Evolutionary conservation across 2,113 vertebrate species (phyloP), one percentile per base, ranked within the genome.

Genomic region (Clinocottus analis): DNA sequence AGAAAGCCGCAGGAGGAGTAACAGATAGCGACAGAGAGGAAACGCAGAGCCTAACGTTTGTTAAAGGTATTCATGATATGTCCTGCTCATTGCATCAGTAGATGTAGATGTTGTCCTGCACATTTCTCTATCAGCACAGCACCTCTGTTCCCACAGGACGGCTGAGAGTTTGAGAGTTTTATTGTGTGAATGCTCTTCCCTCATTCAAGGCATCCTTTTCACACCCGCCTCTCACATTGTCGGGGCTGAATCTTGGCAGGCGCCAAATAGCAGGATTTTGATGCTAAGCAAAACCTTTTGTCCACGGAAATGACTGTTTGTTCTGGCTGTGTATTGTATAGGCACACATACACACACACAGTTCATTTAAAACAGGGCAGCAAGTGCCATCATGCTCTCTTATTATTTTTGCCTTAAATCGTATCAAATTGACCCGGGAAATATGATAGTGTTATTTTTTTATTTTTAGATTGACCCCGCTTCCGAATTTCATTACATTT

Each of bases 251-350:
- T 85, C 75, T 86, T 87, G 88, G 85, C 86, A 80, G 41, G 37
- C 11, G 5, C 58, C 84, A 76, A 86, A 82, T 43, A 68, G 75
- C 14, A 1, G 59, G 80, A 70, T 90, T 90, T 61, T 77, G 67
- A 86, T 82, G 79, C 82, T 75, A 75, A 91, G 89, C 80, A 85
- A 91, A 71, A 51, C 66, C 43, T 70, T 84, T 82, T 90, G 81
- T 90, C 58, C 10, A 19, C 1, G 12, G 29, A 71, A 78, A 77
- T 79, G 47, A 61, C 53, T 43, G 59, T 85, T 85, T 84, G 75
- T 85, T 58, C 58, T 56, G 2, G 3, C 27, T 72, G 58, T 49
- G 13, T 21, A 77, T 79, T 41, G 39, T 58, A 62, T 35, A 51
- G 27, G 16, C 23, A 55, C 66, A 35, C 67, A 75, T 41, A 58